Evolutionary conservation across 2,888 invertebrate species (phyloP).

Genomic region (Synanthedon myopaeformis): DNA sequence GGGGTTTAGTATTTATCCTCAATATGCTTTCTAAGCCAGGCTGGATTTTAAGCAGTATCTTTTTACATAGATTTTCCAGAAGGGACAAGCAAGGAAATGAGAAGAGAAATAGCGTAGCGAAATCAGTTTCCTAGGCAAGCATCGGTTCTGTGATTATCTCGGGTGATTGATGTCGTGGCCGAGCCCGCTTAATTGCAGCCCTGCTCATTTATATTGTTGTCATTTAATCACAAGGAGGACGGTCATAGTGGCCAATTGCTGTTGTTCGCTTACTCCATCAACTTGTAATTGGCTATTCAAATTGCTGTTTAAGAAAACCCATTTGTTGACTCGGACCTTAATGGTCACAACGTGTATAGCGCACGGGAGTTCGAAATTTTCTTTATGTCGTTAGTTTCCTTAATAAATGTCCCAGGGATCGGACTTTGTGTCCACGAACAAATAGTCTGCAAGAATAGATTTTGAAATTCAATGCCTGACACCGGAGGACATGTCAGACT

Average conservation of each 20-base stretch:
- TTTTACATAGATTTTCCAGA: no score
- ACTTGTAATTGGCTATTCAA: not conserved
- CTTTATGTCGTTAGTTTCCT: no score
- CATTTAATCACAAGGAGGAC: conserved; percentile 37
- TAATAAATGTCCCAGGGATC: no score
- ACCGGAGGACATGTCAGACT: no score
- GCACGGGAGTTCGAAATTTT: no score
- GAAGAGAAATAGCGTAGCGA: conserved; percentile 26
- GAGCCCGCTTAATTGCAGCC: conserved; percentile 39
- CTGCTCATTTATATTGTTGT: conserved; percentile 50
- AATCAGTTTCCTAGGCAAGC: conserved; percentile 32
- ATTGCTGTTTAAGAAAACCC: not conserved
- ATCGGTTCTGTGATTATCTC: conserved; percentile 3
- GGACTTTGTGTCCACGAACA: no score
- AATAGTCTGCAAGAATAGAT: no score
- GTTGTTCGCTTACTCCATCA: conserved; percentile 5
- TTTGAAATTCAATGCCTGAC: no score
- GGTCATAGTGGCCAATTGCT: conserved; percentile 5
- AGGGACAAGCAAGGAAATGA: not conserved
- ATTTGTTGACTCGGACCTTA: not conserved
- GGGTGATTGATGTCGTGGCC: conserved; percentile 41
- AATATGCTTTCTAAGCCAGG: no score
- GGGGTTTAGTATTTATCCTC: no score
- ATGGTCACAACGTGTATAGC: not conserved
- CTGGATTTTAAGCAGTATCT: no score